Evolutionary conservation across 2,888 invertebrate species (phyloP).

Genomic region (Neoascia interrupta): DNA sequence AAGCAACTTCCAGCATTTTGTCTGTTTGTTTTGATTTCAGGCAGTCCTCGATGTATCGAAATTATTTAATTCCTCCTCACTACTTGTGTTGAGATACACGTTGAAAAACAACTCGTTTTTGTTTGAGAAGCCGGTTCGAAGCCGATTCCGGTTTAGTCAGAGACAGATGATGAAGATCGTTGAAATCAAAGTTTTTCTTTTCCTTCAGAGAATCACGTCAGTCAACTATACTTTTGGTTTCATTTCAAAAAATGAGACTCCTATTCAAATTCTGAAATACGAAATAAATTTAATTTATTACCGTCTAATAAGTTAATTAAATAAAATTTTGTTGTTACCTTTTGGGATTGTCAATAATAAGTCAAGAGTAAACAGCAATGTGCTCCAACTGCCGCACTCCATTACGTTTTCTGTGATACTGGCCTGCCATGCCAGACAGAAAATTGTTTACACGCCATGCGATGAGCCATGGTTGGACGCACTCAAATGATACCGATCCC

Average conservation of each 20-base stretch:
- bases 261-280: too few species aligned
- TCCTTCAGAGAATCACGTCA: conserved; percentile 39
- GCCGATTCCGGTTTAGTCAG: background rate
- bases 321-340: too few species aligned
- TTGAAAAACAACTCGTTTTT: background rate
- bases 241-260: too few species aligned
- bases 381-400: conserved; percentile 35
- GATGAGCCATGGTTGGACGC: conserved; percentile 59
- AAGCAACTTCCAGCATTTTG: conserved; percentile 80
- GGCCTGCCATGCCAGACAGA: conserved; percentile 3
- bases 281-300: too few species aligned
- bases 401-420: conserved; percentile 46
- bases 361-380: conserved; percentile 11
- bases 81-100: background rate
- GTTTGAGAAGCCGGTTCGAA: conserved; percentile 4
- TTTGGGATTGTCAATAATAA: background rate
- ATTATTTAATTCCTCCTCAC: background rate
- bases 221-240: conserved; percentile 31
- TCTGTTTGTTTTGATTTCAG: conserved; percentile 27
- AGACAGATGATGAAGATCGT: conserved; percentile 33
- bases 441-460: conserved; percentile 38
- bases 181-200: conserved; percentile 41
- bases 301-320: too few species aligned
- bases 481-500: conserved; percentile 43
- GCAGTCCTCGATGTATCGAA: background rate